Percentiles rank a stretch among this genome's conserved stretches.
These are phyloP conservation scores for Oreotragus oreotragus DNA, from an alignment of 2,113 vertebrate species.

Conservation along the genomic window DNA sequence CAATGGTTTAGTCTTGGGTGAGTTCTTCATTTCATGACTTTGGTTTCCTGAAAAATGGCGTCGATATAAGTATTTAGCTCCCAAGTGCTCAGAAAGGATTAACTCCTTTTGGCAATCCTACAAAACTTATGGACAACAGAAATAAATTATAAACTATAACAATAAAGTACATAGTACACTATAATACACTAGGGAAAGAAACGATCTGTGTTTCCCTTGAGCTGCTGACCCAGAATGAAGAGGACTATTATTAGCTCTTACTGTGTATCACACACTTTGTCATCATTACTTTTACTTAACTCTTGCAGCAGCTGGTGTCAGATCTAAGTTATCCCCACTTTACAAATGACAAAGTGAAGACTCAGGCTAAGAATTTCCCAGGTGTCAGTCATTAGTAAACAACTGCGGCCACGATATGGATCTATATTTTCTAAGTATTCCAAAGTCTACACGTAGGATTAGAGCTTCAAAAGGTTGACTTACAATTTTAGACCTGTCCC, in stretches of 20 bases:
- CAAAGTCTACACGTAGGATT: background rate
- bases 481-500: background rate
- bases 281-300: background rate
- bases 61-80: background rate
- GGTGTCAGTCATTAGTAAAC: background rate
- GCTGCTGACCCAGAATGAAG: background rate
- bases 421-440: background rate
- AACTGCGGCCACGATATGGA: background rate
- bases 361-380: background rate
- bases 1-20: background rate
- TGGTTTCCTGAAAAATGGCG: background rate
- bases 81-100: background rate
- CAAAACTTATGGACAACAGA: background rate
- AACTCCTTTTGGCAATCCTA: background rate
- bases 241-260: background rate
- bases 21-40: background rate
- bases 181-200: background rate
- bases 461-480: background rate
- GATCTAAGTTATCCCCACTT: background rate
- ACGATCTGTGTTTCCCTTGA: background rate
- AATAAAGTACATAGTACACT: background rate
- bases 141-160: background rate
- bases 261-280: background rate
- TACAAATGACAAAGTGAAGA: background rate
- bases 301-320: background rate